Percentiles rank a stretch among this genome's conserved stretches.
phyloP scores from a whole-genome alignment of 2,888 invertebrate genomes.

The Cheilosia urbana region DNA sequence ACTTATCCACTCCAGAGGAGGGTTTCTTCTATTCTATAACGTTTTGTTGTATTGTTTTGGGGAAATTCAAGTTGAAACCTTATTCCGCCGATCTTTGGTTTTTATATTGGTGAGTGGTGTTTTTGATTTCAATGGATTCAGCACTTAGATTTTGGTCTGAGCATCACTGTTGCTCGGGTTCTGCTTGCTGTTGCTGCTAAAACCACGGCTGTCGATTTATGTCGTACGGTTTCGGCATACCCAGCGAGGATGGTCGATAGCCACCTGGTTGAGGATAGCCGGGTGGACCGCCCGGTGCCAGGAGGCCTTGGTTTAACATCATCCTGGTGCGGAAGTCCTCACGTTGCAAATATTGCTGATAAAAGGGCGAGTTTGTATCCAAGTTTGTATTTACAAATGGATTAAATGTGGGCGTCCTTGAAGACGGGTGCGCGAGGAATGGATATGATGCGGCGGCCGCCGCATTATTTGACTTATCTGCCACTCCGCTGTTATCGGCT shows the following conservation, averaged over 20 bases:
- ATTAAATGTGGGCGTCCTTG: constrained; percentile 85
- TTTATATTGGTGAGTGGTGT: constrained; percentile 39
- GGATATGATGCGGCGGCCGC: constrained; percentile 85
- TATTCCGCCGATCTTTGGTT: constrained; percentile 72
- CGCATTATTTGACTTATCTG: constrained; percentile 84
- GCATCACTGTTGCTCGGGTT: constrained; percentile 46
- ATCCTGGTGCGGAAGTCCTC: constrained; percentile 87
- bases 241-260: constrained; percentile 84
- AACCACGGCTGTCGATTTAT: constrained; percentile 89
- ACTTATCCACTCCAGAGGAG: constrained; percentile 49
- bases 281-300: constrained; percentile 83
- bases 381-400: constrained; percentile 86
- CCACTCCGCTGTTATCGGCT: constrained; percentile 76
- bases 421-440: constrained; percentile 85
- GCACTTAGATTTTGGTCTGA: constrained; percentile 43
- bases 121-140: constrained; percentile 50
- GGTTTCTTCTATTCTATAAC: constrained; percentile 2
- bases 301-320: constrained; percentile 84
- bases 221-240: constrained; percentile 90
- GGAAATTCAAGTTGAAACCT: constrained; percentile 72
- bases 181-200: constrained; percentile 82
- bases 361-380: constrained; percentile 88
- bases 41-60: constrained; percentile 31
- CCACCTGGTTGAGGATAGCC: constrained; percentile 88
- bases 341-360: constrained; percentile 89